phyloP scores from a whole-genome alignment of 1,140 invertebrate species.

The Marisa cornuarietis region DNA sequence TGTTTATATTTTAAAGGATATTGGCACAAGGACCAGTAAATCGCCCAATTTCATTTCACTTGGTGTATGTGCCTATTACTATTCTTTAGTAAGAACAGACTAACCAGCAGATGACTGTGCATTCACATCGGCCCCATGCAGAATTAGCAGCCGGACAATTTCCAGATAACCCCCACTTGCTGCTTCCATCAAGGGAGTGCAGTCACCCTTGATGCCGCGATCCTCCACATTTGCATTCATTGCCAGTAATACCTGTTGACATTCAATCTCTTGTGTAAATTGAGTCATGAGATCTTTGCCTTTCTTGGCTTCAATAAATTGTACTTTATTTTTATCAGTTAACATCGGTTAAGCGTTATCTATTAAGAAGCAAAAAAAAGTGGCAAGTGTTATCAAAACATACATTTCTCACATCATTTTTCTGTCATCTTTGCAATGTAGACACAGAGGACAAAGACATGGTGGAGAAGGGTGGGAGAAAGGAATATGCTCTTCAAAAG shows the following conservation, averaged over 20 bases:
- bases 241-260: slow-evolving; percentile 83
- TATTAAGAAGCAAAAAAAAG: neutral
- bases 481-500: no score
- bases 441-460: no score
- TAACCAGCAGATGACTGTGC: slow-evolving; percentile 91
- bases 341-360: neutral
- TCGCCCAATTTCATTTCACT: neutral
- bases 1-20: no score
- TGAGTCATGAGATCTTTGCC: no score
- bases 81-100: no score
- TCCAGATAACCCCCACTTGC: slow-evolving; percentile 93
- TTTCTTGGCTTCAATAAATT: neutral
- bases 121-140: slow-evolving; percentile 94
- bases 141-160: slow-evolving; percentile 89
- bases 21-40: neutral
- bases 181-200: slow-evolving; percentile 96
- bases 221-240: slow-evolving; percentile 98
- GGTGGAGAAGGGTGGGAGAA: no score
- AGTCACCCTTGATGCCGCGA: slow-evolving; percentile 92
- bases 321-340: slow-evolving; percentile 1
- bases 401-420: no score
- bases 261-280: no score
- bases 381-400: no score
- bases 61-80: neutral
- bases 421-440: no score